Evolutionary conservation across 92 coral and sea anemone genomes (phyloP).

Genomic region (Galaxea fascicularis): DNA sequence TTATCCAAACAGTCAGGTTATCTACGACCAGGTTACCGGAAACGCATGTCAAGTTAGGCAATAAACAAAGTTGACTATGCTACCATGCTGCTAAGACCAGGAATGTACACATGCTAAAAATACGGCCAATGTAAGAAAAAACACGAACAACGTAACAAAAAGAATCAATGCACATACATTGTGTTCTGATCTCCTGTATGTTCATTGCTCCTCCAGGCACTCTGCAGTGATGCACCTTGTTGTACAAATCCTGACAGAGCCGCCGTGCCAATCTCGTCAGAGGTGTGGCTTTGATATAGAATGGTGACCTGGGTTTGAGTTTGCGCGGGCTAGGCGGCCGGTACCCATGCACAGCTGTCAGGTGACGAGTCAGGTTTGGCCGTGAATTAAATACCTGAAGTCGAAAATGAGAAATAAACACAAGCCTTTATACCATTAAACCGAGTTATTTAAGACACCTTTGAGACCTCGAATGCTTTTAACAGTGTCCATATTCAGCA

Average conservation of each 20-base stretch:
- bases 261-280: constrained; percentile 89
- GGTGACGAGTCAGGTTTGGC: constrained; percentile 92
- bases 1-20: too few species aligned
- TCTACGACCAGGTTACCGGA: too few species aligned
- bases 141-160: neutral
- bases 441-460: neutral
- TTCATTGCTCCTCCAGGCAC: constrained; percentile 77
- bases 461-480: neutral
- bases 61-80: too few species aligned
- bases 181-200: constrained; percentile 85
- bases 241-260: constrained; percentile 87
- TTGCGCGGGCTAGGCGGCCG: constrained; percentile 97
- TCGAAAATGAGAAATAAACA: constrained; percentile 3
- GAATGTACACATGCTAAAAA: too few species aligned
- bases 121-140: neutral
- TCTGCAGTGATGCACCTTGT: constrained; percentile 81
- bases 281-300: constrained; percentile 88
- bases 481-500: too few species aligned
- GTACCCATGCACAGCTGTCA: constrained; percentile 91
- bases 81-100: too few species aligned
- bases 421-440: neutral
- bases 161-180: constrained; percentile 67
- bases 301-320: constrained; percentile 95
- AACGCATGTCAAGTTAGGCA: too few species aligned
- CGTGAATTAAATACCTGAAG: constrained; percentile 90